Percentiles rank a stretch among this genome's conserved stretches.
Evolutionary conservation across 64 coral and sea anemone genomes (phyloP).

Genomic region (Pachyseris speciosa): DNA sequence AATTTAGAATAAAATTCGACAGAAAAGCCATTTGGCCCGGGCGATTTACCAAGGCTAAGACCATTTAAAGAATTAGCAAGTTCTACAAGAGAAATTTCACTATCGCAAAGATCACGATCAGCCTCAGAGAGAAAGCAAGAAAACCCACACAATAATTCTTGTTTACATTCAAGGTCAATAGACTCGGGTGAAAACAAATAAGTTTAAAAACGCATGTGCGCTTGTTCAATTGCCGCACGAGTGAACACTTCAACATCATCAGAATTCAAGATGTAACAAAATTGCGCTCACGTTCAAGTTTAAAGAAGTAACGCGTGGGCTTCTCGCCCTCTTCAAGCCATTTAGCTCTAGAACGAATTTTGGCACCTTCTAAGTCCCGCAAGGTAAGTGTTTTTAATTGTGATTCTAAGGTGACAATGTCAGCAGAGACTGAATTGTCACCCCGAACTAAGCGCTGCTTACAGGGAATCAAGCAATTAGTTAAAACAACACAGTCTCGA

Average conservation of each 20-base stretch:
- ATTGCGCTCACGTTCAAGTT: neutral
- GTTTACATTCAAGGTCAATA: neutral
- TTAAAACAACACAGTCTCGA: neutral
- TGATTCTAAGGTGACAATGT: neutral
- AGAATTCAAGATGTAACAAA: neutral
- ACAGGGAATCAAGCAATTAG: neutral
- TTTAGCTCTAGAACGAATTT: neutral
- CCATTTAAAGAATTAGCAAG: neutral
- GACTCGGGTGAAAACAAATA: neutral
- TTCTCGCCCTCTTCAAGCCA: constrained; percentile 47
- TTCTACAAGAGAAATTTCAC: neutral
- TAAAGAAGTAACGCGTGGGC: constrained; percentile 10
- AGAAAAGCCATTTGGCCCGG: constrained; percentile 4
- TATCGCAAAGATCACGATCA: neutral
- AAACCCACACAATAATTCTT: neutral
- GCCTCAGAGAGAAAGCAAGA: neutral
- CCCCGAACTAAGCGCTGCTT: neutral
- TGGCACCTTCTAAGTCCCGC: neutral
- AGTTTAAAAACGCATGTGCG: neutral
- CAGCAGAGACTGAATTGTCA: neutral
- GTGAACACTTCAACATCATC: neutral
- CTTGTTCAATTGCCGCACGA: neutral
- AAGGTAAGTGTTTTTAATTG: neutral
- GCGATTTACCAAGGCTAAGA: neutral
- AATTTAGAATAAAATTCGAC: constrained; percentile 39